Evolutionary conservation across 64 coral and sea anemone genomes (phyloP), one percentile per base, ranked within the genome.

Genomic region (Pachyseris speciosa): DNA sequence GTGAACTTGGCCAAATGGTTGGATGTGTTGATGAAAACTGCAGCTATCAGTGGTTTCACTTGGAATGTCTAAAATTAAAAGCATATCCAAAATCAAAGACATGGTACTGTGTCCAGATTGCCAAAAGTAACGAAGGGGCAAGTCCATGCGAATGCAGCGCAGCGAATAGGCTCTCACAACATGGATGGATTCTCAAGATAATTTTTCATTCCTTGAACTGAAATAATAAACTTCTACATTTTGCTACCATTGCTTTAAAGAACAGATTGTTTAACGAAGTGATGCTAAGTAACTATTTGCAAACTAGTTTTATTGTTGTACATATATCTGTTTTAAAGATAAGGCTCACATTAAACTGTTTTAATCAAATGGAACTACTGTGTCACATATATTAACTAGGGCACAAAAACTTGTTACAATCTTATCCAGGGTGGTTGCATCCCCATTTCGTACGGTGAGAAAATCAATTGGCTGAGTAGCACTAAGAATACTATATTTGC

Each of bases 381-480:
- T n/a, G n/a, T n/a, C n/a, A n/a, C n/a, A n/a, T n/a, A n/a, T 51
- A 65, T 91, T 91, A 30, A 19, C 69, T 22, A 91, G 38, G 15
- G 89, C 90, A 85, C 90, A 92, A 33, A 48, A 26, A 24, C 84
- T 52, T 58, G 67, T 85, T 20, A 92, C 90, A 33, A 92, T 92
- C 27, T 85, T 92, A 22, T 92, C 90, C 28, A 92, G 72, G 9
- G 81, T 76, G 19, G 90, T 92, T 64, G 24, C 34, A 30, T 84
- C 36, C 4, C 67, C 76, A 84, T 25, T 68, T 74, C 80, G 84
- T 27, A 47, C 49, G 13, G 9, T 75, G 9, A 65, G 66, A 92
- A 92, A 92, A n/a, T 85, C 67, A 44, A 92, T 85, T 61, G 90
- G 68, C 52, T 92, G 90, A 39, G 90, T 92, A 15, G 90, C 67